Base-by-base conservation (phyloP, 2,888 invertebrate genomes). In the Mesorhabditis belari region DNA sequence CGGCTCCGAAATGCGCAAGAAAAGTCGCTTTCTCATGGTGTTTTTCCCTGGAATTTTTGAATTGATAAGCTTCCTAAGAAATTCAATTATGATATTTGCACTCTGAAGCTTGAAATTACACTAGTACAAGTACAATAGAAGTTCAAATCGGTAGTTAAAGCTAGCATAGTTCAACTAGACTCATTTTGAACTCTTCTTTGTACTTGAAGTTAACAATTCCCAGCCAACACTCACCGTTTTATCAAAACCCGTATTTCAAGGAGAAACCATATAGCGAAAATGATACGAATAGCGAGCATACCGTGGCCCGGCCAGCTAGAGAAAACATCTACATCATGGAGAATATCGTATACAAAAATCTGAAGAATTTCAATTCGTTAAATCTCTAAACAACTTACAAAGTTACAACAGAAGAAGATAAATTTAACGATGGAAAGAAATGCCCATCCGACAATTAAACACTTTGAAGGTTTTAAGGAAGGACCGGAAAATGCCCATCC, bases 221-320 rank as follows among this genome's bases (percentile, higher is more conserved):
- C 23, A 21, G 17, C n/a, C 5, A 49, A 0, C 17, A 29, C 27
- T 49, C 61, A 73, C 74, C 60, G 88, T 67, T 87, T 85, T 87
- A 90, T 89, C 4, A 90, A 89, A 64, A 87, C 87, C 49, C 90
- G 86, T 55, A 88, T 83, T 70, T 85, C 85, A 60, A 88, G 86
- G 28, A 92, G 85, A 82, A 92, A 92, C 92, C 92, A 92, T 57
- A 88, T 84, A 88, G 91, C 92, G 75, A 92, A 90, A 55, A 88
- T 84, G 55, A 90, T 87, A 53, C 92, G 86, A 70, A 95, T 87
- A 27, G 89, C 87, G 0, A 96, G 86, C 66, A 94, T 91, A 67
- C 94, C 86, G 89, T 92, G 92, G 4, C 95, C 95, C 0, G 95
- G 94, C 91, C 92, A 92, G 0, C 94, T 93, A 83, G 94, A 92